Percentiles rank a stretch among this genome's conserved stretches.
Conservation (phyloP, 2,888 invertebrate genomes). For the Apomyelois bistriatella region DNA sequence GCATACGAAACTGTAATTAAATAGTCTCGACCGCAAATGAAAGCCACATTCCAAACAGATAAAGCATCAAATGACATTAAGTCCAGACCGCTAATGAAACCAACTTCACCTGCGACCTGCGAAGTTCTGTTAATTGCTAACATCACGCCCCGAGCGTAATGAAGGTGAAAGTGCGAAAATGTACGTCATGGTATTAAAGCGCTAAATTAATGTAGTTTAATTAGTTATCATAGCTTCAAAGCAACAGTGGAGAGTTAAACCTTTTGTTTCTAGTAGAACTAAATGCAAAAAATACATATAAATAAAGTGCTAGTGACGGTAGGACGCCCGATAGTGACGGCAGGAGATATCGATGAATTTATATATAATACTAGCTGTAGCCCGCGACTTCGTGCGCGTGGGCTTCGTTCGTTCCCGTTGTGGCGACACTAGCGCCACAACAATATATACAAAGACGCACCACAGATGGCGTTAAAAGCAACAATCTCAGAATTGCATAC, state of each 20-base stretch:
- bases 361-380: too few relatives aligned
- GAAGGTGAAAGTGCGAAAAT: conserved; percentile 6
- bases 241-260: not conserved
- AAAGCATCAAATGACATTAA: conserved; percentile 4
- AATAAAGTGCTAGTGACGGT: too few relatives aligned
- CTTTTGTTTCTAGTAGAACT: not conserved
- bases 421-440: too few relatives aligned
- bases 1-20: not conserved
- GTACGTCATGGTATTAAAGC: not conserved
- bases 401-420: too few relatives aligned
- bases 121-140: conserved; percentile 2
- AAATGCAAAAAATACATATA: not conserved
- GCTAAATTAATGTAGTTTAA: not conserved
- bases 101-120: not conserved
- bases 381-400: too few relatives aligned
- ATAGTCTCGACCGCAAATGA: not conserved
- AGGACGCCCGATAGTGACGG: too few relatives aligned
- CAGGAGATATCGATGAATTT: too few relatives aligned
- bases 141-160: not conserved
- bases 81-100: conserved; percentile 7
- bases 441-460: too few relatives aligned
- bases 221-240: not conserved
- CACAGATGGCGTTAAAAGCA: too few relatives aligned
- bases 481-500: too few relatives aligned
- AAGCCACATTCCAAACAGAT: conserved; percentile 5